Percentiles rank a stretch among this genome's conserved stretches.
phyloP scores from a whole-genome alignment of 2,797 vertebrate species.

The Gadopsis bispinosus region DNA sequence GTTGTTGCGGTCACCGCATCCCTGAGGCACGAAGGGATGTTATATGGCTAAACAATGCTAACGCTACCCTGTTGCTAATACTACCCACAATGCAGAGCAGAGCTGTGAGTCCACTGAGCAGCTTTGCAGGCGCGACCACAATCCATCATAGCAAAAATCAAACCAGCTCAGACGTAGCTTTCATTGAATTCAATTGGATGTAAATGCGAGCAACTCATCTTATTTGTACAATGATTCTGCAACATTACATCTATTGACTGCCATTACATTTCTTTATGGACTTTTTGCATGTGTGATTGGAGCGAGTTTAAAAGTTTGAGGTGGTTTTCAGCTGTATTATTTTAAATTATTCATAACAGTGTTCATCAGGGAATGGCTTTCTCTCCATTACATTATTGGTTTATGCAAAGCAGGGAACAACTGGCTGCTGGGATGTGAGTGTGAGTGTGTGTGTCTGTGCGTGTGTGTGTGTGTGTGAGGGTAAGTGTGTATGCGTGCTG shows the following conservation, averaged over 20 bases:
- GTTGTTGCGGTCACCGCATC: constrained; percentile 22
- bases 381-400: constrained; percentile 79
- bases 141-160: constrained; percentile 67
- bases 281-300: constrained; percentile 66
- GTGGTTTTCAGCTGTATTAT: constrained; percentile 68
- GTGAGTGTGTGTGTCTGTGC: constrained; percentile 26
- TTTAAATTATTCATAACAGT: constrained; percentile 78
- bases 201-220: constrained; percentile 72
- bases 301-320: constrained; percentile 72
- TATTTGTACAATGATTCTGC: constrained; percentile 72
- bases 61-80: not conserved
- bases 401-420: constrained; percentile 77
- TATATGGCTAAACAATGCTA: constrained; percentile 30
- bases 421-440: constrained; percentile 46
- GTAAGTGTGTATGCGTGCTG: constrained; percentile 14
- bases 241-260: constrained; percentile 73
- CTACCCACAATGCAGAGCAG: constrained; percentile 38
- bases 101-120: not conserved
- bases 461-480: constrained; percentile 2
- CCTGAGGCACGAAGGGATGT: constrained; percentile 34
- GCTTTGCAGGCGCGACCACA: constrained; percentile 21
- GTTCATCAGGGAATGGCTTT: constrained; percentile 72
- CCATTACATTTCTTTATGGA: constrained; percentile 71
- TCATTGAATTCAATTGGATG: constrained; percentile 69
- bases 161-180: constrained; percentile 43